These are phyloP conservation scores for Abscondita cerata DNA, from an alignment of 2,888 invertebrate genomes.

Conservation along the genomic window DNA sequence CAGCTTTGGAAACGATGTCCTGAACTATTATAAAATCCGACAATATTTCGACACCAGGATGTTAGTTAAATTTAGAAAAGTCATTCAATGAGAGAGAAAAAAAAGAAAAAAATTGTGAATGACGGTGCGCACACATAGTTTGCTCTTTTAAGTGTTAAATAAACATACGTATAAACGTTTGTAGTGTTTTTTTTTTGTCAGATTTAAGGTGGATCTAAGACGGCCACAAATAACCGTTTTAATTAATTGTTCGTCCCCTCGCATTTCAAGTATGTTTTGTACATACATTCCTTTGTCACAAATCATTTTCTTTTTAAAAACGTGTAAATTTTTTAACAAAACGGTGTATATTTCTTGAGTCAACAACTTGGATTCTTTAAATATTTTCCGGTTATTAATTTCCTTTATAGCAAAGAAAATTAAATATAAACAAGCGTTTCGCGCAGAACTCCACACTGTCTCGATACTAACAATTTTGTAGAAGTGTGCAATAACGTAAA, in stretches of 20 bases:
- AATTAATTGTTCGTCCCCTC: conserved; percentile 17
- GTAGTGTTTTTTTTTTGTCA: conserved; percentile 19
- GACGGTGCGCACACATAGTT: conserved; percentile 25
- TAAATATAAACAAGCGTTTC: no score
- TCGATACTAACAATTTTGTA: no score
- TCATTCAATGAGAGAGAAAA: conserved; percentile 27
- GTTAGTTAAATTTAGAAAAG: conserved; percentile 34
- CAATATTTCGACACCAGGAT: conserved; percentile 34
- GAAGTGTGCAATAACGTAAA: no score
- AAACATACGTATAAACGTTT: conserved; percentile 29
- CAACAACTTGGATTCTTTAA: no score
- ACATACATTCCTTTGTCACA: not conserved
- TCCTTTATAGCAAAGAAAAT: no score
- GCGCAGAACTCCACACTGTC: no score
- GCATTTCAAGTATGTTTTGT: not conserved
- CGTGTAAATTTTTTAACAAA: no score
- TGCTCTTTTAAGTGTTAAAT: conserved; percentile 29
- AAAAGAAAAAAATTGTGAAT: conserved; percentile 32
- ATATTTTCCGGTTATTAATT: no score
- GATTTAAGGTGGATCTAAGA: not conserved
- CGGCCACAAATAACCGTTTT: conserved; percentile 14
- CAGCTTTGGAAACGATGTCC: conserved; percentile 18
- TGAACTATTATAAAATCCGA: conserved; percentile 18
- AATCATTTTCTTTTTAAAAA: no score
- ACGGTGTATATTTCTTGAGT: no score